Percentiles rank a stretch among this genome's conserved stretches.
Evolutionary conservation across 2,888 invertebrate genomes (phyloP).

Genomic region (Trichopoda pennipes): DNA sequence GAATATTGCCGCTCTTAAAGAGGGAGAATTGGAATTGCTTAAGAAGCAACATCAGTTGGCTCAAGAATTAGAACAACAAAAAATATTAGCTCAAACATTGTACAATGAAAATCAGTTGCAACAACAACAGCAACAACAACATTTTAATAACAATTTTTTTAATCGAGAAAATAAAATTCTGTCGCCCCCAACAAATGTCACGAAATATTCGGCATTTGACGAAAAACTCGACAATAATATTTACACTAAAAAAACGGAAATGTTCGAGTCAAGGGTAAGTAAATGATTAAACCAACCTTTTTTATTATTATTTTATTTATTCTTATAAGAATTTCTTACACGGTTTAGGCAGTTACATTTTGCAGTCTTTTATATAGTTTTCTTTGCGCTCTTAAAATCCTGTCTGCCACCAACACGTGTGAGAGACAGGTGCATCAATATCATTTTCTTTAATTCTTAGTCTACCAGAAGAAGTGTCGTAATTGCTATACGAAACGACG

Average conservation of each 20-base stretch:
- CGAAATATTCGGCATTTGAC: slow-evolving; percentile 68
- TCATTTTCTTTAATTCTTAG: too few species aligned
- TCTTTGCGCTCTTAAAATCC: too few species aligned
- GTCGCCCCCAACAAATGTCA: slow-evolving; percentile 46
- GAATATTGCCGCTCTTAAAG: slow-evolving; percentile 73
- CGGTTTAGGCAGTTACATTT: too few species aligned
- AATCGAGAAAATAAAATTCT: slow-evolving; percentile 38
- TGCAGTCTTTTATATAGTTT: too few species aligned
- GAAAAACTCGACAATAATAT: slow-evolving; percentile 70
- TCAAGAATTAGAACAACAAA: slow-evolving; percentile 74
- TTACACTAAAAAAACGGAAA: slow-evolving; percentile 68
- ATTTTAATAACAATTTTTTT: slow-evolving; percentile 55
- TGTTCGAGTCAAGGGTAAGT: slow-evolving; percentile 71
- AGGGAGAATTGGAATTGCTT: slow-evolving; percentile 73
- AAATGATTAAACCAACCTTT: too few species aligned
- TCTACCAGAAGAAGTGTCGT: too few species aligned
- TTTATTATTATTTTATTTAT: too few species aligned
- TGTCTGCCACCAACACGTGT: too few species aligned
- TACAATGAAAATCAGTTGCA: slow-evolving; percentile 71
- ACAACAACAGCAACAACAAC: slow-evolving; percentile 72
- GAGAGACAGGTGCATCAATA: too few species aligned
- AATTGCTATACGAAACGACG: too few species aligned
- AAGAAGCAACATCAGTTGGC: slow-evolving; percentile 74
- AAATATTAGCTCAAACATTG: slow-evolving; percentile 72
- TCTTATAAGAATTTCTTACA: too few species aligned